Evolutionary conservation across 2,888 invertebrate species (phyloP), one percentile per base, ranked within the genome.

Genomic region (Heliconius charithonia): DNA sequence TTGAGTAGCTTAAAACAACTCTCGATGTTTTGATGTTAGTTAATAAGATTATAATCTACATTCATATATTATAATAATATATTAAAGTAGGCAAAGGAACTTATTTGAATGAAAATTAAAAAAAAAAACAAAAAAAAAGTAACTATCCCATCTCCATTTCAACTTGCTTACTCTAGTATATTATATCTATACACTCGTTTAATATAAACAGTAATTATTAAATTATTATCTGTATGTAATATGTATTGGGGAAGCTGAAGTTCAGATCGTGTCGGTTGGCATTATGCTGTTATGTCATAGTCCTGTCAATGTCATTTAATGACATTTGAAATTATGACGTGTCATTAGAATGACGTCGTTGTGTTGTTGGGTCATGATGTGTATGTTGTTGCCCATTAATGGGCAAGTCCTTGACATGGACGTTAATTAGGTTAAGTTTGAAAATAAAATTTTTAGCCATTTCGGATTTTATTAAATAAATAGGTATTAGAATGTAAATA

Each of bases 241-340:
- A 13, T 67, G 32, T n/a, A 37, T 67, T 67, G 22, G 37, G 67
- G n/a, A 37, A 37, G n/a, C 22, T 41, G 37, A 37, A 1, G 25
- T 63, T 37, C 4, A 12, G 56, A 59, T 32, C n/a, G 6, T 9
- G 16, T 51, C 29, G 29, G 27, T 19, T 56, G 45, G 51, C 45
- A 27, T n/a, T 51, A 29, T 56, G 45, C 16, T 70, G 45, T 70
- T 32, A 59, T 32, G 59, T 56, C 29, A 59, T 22, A 56, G n/a
- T 32, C 22, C 27, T 32, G 71, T 72, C 59, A 59, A 56, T 59
- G 56, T 72, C 72, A 72, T 72, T n/a, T 72, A 59, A 72, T 72
- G 59, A 59, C 59, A 27, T 59, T 72, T 72, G 56, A 19, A 22
- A 56, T 56, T 2, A 22, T 51, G 70, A 72, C 56, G 32, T 59